Conservation (phyloP, 2,113 vertebrate species). For the Tamias sibiricus region DNA sequence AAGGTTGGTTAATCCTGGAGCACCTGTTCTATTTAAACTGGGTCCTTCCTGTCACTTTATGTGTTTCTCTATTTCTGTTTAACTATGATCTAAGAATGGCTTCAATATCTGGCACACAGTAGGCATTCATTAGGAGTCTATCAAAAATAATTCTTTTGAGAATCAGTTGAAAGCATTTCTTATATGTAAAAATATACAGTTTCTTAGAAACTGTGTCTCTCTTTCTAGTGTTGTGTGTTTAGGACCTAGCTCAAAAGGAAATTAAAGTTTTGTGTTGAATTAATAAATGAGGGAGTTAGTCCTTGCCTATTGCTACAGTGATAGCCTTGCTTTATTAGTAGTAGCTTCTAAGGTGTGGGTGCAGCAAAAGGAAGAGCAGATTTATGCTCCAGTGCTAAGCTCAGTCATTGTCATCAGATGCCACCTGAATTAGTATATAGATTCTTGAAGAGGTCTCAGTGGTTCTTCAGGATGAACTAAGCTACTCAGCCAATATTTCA, state of each 20-base stretch:
- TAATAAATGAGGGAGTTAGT: neutral
- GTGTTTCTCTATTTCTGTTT: neutral
- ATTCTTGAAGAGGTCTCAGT: neutral
- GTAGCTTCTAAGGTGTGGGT: neutral
- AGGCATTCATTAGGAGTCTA: neutral
- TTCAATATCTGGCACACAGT: neutral
- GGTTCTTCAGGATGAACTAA: neutral
- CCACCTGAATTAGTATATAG: neutral
- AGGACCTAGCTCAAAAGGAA: neutral
- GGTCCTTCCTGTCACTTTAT: neutral
- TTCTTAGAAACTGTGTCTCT: neutral
- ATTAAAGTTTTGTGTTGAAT: neutral
- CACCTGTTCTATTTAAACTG: neutral
- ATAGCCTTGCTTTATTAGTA: neutral
- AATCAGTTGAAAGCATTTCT: neutral
- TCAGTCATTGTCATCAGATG: neutral
- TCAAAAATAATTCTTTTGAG: conserved; percentile 14
- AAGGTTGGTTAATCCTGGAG: neutral
- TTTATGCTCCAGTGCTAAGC: neutral
- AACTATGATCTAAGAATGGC: neutral
- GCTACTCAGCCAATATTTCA: neutral
- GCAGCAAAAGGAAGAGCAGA: neutral
- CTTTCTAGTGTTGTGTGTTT: neutral
- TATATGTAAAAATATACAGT: neutral
- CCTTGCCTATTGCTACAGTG: neutral